Evolutionary conservation across 2,797 vertebrate genomes (phyloP).

Genomic region (Hydrophis major): DNA sequence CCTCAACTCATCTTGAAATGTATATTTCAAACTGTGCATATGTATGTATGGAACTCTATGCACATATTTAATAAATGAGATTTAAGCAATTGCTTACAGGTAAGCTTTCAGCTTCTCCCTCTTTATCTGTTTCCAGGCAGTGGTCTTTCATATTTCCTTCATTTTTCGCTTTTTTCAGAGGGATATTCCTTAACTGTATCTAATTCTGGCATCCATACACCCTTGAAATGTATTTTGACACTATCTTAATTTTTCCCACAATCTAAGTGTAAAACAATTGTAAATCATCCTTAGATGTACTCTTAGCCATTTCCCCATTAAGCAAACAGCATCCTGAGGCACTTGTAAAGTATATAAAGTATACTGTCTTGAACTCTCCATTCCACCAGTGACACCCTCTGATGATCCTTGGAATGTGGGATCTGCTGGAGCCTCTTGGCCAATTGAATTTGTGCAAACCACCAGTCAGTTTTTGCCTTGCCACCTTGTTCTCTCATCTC

Average conservation of each 20-base stretch:
- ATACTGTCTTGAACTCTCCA: neutral
- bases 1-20: neutral
- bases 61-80: neutral
- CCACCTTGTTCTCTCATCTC: neutral
- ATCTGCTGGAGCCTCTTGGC: neutral
- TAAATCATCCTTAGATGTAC: neutral
- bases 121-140: neutral
- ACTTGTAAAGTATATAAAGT: neutral
- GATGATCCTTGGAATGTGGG: neutral
- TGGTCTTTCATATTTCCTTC: neutral
- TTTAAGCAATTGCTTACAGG: neutral
- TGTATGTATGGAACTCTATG: neutral
- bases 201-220: neutral
- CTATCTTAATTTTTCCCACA: neutral
- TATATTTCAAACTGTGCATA: neutral
- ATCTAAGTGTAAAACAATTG: neutral
- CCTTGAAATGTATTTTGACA: neutral
- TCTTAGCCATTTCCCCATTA: neutral
- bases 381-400: neutral
- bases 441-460: neutral
- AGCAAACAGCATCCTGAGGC: neutral
- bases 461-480: neutral
- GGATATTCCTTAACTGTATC: neutral
- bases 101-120: neutral
- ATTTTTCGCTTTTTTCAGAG: neutral